These are phyloP conservation scores for Galago senegalensis DNA, from an alignment of 2,797 vertebrate species.

Conservation along the genomic window DNA sequence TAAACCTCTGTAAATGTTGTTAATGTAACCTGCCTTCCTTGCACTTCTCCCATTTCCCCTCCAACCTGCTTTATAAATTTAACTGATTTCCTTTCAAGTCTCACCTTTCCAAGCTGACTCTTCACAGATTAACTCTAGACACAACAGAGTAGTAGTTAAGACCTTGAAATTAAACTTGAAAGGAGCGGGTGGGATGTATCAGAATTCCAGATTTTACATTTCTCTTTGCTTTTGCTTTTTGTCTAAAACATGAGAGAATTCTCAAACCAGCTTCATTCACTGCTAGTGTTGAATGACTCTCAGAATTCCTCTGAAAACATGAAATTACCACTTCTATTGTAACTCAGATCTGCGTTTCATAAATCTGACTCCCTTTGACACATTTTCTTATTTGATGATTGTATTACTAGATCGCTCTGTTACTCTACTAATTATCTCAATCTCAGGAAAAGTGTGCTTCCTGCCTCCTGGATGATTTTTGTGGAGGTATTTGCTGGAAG, in stretches of 20 bases:
- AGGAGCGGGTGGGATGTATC: constrained; percentile 35
- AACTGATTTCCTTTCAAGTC: constrained; percentile 72
- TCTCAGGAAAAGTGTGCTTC: constrained; percentile 65
- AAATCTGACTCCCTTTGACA: constrained; percentile 68
- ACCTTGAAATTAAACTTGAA: constrained; percentile 67
- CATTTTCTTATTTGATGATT: constrained; percentile 65
- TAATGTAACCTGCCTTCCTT: background rate
- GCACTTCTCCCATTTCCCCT: constrained; percentile 54
- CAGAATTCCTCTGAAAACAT: constrained; percentile 54
- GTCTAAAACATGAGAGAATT: background rate
- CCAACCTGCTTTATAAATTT: constrained; percentile 72
- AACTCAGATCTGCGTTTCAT: constrained; percentile 30
- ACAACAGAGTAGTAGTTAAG: constrained; percentile 69
- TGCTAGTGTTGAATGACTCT: background rate
- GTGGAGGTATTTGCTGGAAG: constrained; percentile 51
- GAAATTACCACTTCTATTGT: constrained; percentile 49
- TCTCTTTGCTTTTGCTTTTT: constrained; percentile 31
- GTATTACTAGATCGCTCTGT: constrained; percentile 56
- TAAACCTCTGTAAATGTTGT: background rate
- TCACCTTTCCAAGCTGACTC: constrained; percentile 64
- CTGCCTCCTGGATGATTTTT: constrained; percentile 32
- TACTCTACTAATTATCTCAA: constrained; percentile 76
- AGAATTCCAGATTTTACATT: constrained; percentile 65
- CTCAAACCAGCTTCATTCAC: background rate
- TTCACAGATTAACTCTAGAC: constrained; percentile 78